Evolutionary conservation across 2,797 vertebrate genomes (phyloP).

Genomic region (Darevskia mixta): DNA sequence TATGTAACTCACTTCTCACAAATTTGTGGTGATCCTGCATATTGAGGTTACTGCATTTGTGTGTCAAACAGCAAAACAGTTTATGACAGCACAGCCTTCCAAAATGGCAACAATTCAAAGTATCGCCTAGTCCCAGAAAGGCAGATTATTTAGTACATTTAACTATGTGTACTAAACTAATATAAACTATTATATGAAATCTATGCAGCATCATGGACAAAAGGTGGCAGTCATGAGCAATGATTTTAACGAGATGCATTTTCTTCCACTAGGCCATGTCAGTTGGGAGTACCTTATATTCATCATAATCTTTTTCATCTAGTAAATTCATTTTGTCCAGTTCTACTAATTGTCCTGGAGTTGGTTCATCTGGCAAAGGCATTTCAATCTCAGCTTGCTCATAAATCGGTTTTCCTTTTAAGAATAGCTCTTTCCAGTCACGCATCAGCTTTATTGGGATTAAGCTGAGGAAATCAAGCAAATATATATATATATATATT

Average conservation of each 20-base stretch:
- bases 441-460: slow-evolving; percentile 87
- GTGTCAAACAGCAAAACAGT: not conserved
- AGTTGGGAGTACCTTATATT: slow-evolving; percentile 86
- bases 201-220: slow-evolving; percentile 40
- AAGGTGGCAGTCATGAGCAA: slow-evolving; percentile 46
- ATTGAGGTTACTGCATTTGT: not conserved
- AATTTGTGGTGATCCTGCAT: not conserved
- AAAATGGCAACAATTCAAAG: not conserved
- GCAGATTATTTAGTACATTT: not conserved
- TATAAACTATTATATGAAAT: not conserved
- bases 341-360: slow-evolving; percentile 77
- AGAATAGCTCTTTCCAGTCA: slow-evolving; percentile 92
- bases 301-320: slow-evolving; percentile 89
- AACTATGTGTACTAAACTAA: not conserved
- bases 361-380: slow-evolving; percentile 53
- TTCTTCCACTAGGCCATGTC: slow-evolving; percentile 49
- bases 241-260: slow-evolving; percentile 53
- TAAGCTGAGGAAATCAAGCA: slow-evolving; percentile 75
- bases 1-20: not conserved
- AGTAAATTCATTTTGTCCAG: slow-evolving; percentile 85
- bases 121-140: not conserved
- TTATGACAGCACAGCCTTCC: not conserved
- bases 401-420: slow-evolving; percentile 87
- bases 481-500: not conserved
- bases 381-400: slow-evolving; percentile 74